Evolutionary conservation across 2,113 vertebrate species (phyloP), one percentile per base, ranked within the genome.

Genomic region (Perccottus glenii): DNA sequence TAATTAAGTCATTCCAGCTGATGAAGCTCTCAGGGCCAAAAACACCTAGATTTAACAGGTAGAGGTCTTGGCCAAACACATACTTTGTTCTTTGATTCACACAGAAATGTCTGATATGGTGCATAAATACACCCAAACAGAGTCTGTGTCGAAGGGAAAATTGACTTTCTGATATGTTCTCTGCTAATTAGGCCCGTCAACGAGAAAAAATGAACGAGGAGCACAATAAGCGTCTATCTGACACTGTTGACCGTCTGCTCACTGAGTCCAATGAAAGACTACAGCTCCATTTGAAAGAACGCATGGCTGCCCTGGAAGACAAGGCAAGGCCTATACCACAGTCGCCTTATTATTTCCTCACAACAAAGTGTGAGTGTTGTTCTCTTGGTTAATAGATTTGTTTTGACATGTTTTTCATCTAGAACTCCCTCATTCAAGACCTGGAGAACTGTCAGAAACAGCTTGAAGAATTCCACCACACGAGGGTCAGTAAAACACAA

Each of bases 201-300:
- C 77, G 96, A 67, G 96, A 99, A 89, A 98, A 98, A 91, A 99
- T 98, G 97, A 99, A 99, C 0, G 97, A 99, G 84, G 97, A 98
- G 78, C 96, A 99, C 86, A 98, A 98, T 92, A 98, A 96, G 86
- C 84, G 96, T 33, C 91, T 99, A 71, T 98, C 97, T 0, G 96
- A 98, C 91, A 99, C 96, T 0, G 96, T 99, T 86, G 97, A 99
- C 70, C 94, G 96, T 51, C 90, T 99, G 82, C 94, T 99, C 45
- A 98, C 95, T 0, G 97, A 99, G 88, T 96, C 94, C 62, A 99
- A 98, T 0, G 97, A 99, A 73, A 88, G 96, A 11, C 93, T 99
- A 80, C 97, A 99, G 89, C 95, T 98, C 55, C 96, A 99, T 84
- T 89, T 99, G 75, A 98, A 98, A 82, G 96, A 99, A 75, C 94